Evolutionary conservation across 2,888 invertebrate species (phyloP).

Genomic region (Odontothrips loti): DNA sequence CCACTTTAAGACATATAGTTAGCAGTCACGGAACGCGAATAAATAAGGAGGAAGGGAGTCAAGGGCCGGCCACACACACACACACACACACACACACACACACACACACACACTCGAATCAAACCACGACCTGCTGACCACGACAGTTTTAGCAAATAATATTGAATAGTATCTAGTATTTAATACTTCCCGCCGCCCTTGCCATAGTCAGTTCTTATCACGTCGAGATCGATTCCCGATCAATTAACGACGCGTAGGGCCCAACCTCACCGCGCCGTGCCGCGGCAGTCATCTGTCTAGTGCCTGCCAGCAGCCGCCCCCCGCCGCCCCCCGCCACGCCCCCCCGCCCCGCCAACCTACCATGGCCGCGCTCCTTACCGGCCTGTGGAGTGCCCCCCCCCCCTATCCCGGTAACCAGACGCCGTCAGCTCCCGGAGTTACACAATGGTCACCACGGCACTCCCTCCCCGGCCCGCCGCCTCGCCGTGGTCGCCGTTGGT

Average conservation of each 20-base stretch:
- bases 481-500: background rate
- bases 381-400: background rate
- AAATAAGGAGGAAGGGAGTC: background rate
- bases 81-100: no score
- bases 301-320: background rate
- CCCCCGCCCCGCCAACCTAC: background rate
- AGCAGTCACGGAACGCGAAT: slow-evolving; percentile 25
- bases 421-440: slow-evolving; percentile 18
- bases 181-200: no score
- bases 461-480: background rate
- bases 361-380: background rate
- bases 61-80: background rate
- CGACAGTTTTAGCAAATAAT: no score
- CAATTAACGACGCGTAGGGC: no score
- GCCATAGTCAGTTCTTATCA: no score
- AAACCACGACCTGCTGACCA: no score
- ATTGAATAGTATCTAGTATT: no score
- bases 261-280: no score
- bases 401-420: slow-evolving; percentile 20
- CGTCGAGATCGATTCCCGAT: no score
- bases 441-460: slow-evolving; percentile 8
- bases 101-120: no score
- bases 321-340: background rate
- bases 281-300: background rate
- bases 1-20: slow-evolving; percentile 26